These are phyloP conservation scores for Anser brachyrhynchus DNA, from an alignment of 2,113 vertebrate species.

Conservation along the genomic window DNA sequence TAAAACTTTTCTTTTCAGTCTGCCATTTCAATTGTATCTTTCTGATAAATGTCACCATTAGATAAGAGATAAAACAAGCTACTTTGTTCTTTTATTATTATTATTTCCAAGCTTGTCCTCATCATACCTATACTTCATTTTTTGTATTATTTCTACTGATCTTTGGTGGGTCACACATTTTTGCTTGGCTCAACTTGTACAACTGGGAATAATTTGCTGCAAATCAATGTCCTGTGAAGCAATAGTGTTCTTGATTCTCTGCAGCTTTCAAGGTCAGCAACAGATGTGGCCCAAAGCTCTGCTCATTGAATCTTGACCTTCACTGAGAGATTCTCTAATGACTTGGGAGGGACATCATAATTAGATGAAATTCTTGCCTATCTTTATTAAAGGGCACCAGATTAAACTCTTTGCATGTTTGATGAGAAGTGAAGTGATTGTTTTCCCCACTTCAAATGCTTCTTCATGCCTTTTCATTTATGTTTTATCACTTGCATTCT, in stretches of 20 bases:
- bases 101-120: neutral
- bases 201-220: constrained; percentile 4
- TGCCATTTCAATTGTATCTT: neutral
- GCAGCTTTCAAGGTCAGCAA: constrained; percentile 5
- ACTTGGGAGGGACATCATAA: constrained; percentile 60
- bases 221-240: constrained; percentile 55
- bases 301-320: constrained; percentile 61
- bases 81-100: neutral
- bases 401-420: constrained; percentile 63
- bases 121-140: neutral
- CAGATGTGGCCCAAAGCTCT: constrained; percentile 20
- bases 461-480: constrained; percentile 59
- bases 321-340: constrained; percentile 10
- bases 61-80: neutral
- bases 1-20: neutral
- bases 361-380: constrained; percentile 48
- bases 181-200: neutral
- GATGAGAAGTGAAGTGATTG: constrained; percentile 63
- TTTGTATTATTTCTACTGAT: neutral
- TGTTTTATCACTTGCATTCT: constrained; percentile 38
- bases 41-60: neutral
- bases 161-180: neutral
- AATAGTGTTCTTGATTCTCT: neutral
- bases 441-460: constrained; percentile 56
- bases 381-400: constrained; percentile 37